Conservation (phyloP, 1,140 invertebrate genomes). For the Pentalonia nigronervosa region DNA sequence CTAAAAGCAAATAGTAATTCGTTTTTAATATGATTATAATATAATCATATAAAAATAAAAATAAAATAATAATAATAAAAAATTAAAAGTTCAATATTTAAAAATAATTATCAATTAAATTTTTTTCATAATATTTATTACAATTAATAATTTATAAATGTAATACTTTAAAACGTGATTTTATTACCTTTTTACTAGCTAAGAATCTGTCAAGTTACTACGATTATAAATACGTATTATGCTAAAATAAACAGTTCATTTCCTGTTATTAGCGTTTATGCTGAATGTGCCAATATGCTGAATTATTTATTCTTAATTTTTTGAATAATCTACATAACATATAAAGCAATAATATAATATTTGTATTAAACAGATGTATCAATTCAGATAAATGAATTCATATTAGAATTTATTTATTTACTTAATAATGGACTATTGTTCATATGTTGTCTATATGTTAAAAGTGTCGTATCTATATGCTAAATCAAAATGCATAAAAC, state of each 20-base stretch:
- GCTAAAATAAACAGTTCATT: conserved; percentile 11
- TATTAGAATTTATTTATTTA: not conserved
- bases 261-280: not conserved
- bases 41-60: no score
- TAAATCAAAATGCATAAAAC: not conserved
- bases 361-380: conserved; percentile 18
- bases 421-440: not conserved
- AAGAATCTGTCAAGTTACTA: not conserved
- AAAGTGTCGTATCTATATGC: not conserved
- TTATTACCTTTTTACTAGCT: not conserved
- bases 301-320: conserved; percentile 16
- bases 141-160: not conserved
- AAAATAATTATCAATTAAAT: not conserved
- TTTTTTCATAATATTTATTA: not conserved
- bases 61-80: no score
- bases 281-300: not conserved
- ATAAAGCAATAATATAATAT: not conserved
- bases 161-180: not conserved
- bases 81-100: not conserved
- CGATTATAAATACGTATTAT: not conserved
- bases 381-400: not conserved
- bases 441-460: not conserved
- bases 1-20: not conserved
- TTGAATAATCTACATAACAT: not conserved
- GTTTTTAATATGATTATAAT: not conserved